phyloP scores from a whole-genome alignment of 2,113 vertebrate species.

The Oncorhynchus nerka region DNA sequence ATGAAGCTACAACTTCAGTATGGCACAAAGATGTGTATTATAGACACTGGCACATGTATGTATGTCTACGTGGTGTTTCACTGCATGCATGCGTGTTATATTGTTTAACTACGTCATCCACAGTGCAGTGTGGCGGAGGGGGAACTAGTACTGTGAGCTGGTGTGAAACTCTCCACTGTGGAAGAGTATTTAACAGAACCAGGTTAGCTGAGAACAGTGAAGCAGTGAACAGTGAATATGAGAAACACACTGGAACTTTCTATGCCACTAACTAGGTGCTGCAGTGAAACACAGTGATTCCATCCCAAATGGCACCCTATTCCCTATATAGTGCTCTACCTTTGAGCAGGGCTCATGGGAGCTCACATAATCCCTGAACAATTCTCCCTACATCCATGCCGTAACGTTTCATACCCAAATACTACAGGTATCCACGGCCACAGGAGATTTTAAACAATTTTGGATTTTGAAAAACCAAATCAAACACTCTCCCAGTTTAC shows the following conservation, averaged over 20 bases:
- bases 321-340: no score
- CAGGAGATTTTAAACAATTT: neutral
- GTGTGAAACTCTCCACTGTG: neutral
- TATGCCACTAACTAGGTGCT: neutral
- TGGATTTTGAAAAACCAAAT: neutral
- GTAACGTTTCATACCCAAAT: neutral
- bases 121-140: neutral
- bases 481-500: neutral
- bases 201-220: neutral
- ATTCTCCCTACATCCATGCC: neutral
- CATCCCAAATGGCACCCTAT: no score
- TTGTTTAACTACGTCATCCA: neutral
- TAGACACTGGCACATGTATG: neutral
- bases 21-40: no score
- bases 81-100: neutral
- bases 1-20: neutral
- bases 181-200: neutral
- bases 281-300: neutral
- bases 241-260: neutral
- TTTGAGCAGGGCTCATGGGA: neutral
- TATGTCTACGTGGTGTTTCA: neutral
- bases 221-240: neutral
- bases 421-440: neutral
- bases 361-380: neutral
- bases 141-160: neutral